phyloP scores from a whole-genome alignment of 2,797 vertebrate species.

The Pseudomugil gertrudae region DNA sequence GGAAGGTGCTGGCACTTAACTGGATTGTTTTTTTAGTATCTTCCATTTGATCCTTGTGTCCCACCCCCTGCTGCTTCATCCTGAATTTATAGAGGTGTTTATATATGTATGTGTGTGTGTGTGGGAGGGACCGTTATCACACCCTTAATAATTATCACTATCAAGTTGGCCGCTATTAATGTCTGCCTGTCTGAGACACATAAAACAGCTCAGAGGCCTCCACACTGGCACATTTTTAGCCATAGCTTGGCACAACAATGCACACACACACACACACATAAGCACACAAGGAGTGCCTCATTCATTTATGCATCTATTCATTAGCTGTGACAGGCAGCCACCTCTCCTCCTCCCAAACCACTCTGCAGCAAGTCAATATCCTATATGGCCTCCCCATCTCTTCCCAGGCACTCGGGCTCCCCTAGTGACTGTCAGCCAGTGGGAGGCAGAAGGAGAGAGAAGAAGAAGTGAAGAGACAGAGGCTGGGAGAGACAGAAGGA shows the following conservation, averaged over 20 bases:
- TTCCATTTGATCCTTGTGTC: conserved; percentile 53
- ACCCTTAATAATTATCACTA: conserved; percentile 64
- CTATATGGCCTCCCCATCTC: conserved; percentile 72
- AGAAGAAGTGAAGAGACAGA: conserved; percentile 61
- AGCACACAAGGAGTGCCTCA: conserved; percentile 61
- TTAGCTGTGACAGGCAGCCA: conserved; percentile 81
- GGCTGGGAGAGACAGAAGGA: conserved; percentile 69
- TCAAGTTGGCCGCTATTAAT: conserved; percentile 63
- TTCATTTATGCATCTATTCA: conserved; percentile 84
- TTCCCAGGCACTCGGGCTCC: conserved; percentile 69
- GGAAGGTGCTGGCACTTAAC: conserved; percentile 76
- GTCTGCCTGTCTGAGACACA: conserved; percentile 59
- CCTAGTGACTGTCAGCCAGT: conserved; percentile 75
- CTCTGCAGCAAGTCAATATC: conserved; percentile 81
- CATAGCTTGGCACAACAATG: conserved; percentile 29
- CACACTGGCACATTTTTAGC: conserved; percentile 41
- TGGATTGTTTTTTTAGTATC: conserved; percentile 78
- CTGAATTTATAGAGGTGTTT: conserved; percentile 51
- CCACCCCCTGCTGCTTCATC: conserved; percentile 55
- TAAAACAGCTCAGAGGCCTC: conserved; percentile 39
- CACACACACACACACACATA: conserved; percentile 13
- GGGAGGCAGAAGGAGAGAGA: conserved; percentile 66
- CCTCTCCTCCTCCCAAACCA: conserved; percentile 80
- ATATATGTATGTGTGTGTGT: conserved; percentile 19
- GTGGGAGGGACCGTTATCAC: conserved; percentile 48